Percentiles rank a stretch among this genome's conserved stretches.
Evolutionary conservation across 2,113 vertebrate genomes (phyloP).

Genomic region (Apodemus speciosus): DNA sequence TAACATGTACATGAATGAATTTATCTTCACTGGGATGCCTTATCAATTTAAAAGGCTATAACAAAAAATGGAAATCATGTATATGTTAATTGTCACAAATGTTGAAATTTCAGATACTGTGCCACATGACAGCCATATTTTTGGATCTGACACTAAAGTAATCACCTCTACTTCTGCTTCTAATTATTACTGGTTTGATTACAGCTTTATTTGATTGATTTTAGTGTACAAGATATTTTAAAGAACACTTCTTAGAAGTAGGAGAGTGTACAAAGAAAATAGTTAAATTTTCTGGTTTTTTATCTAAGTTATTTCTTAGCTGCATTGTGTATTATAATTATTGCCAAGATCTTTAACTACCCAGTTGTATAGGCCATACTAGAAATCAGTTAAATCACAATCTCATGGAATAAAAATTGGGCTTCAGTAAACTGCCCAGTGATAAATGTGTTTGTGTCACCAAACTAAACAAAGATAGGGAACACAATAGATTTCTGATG

Average conservation of each 20-base stretch:
- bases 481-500: neutral
- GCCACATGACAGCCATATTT: neutral
- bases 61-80: neutral
- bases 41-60: constrained; percentile 5
- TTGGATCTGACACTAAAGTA: neutral
- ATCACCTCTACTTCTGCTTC: neutral
- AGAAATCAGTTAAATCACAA: constrained; percentile 34
- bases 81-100: neutral
- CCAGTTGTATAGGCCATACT: neutral
- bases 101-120: constrained; percentile 20
- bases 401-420: neutral
- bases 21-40: neutral
- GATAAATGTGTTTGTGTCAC: neutral
- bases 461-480: neutral
- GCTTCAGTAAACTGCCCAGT: neutral
- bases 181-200: neutral
- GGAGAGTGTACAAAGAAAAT: neutral
- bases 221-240: neutral
- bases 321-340: neutral
- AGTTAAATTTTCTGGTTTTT: neutral
- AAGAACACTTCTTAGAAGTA: neutral
- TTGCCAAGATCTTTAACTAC: neutral
- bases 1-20: neutral
- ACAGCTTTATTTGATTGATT: neutral
- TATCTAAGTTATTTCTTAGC: neutral